Conservation (phyloP, 2,797 vertebrate species). For the Triplophysa bombifrons region DNA sequence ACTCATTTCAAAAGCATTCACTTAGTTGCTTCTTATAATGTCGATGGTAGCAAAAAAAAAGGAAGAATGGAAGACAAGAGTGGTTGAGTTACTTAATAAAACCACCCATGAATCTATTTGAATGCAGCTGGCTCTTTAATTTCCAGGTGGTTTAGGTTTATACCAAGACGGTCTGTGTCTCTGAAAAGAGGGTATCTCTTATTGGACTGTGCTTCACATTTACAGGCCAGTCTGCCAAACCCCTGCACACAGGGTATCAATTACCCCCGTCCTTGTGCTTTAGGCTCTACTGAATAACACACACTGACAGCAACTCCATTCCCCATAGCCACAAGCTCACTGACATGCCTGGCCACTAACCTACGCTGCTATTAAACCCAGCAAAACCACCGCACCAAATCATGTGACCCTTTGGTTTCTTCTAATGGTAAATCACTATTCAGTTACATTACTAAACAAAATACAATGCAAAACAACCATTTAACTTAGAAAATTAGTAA, state of each 20-base stretch:
- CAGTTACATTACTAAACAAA: constrained; percentile 13
- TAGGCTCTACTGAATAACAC: constrained; percentile 58
- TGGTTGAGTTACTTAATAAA: constrained; percentile 43
- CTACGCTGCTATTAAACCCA: constrained; percentile 34
- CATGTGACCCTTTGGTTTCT: constrained; percentile 4
- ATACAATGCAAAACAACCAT: neutral
- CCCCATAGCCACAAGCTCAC: constrained; percentile 55
- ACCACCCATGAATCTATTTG: constrained; percentile 35
- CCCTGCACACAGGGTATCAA: constrained; percentile 70
- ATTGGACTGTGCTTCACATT: constrained; percentile 43
- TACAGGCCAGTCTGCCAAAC: constrained; percentile 50
- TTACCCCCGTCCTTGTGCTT: constrained; percentile 67
- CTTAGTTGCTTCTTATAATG: constrained; percentile 48
- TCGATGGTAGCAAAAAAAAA: constrained; percentile 14
- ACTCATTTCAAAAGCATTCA: constrained; percentile 39
- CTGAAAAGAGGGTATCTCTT: constrained; percentile 35
- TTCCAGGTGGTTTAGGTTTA: constrained; percentile 19
- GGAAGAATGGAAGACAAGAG: constrained; percentile 36
- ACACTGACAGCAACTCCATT: constrained; percentile 64
- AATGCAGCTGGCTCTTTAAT: constrained; percentile 29
- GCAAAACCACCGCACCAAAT: constrained; percentile 33
- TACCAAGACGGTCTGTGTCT: constrained; percentile 3
- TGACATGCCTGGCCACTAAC: constrained; percentile 59
- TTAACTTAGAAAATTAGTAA: neutral
- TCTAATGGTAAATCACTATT: neutral